Base-by-base conservation (phyloP, 1,140 invertebrate species). In the Lucilia sericata region DNA sequence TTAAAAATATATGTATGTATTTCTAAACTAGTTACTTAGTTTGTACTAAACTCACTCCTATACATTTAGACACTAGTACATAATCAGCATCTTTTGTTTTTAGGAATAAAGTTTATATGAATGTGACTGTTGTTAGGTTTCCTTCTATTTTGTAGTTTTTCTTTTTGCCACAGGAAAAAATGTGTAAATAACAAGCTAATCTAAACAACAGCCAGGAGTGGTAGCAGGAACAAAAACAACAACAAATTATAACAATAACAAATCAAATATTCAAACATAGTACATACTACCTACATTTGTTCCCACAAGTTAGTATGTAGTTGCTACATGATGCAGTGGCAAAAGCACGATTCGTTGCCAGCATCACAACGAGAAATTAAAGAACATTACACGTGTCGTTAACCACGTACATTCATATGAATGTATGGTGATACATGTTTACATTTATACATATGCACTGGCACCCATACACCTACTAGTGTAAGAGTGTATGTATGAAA, bases 351-450 rank as follows among this genome's bases (percentile, higher is more conserved):
- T 10, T 21, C 5, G 65, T 21, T 70, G n/a, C 55, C 55, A 60
- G 55, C 17, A 42, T 42, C 42, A 60, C 55, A 60, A 60, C 55
- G 14, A 21, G 65, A 19, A 21, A 70, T 70, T 70, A 70, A 21
- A 12, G 65, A 70, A 70, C 65, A 70, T 70, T 70, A 70, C 65
- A 70, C 65, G 65, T 70, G 65, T 70, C 19, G 65, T 70, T 70
- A 70, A 70, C 65, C 65, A 70, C 21, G 12, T 25, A 70, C 2
- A 42, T 30, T 30, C 3, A 30, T 30, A 30, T 30, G 25, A 3
- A 42, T 8, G 42, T 30, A 30, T 30, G 25, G 3, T 30, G 3
- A 42, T 42, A 42, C 5, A 42, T 42, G 42, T 10, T 42, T 42
- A 42, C 42, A 42, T 5, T 8, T 42, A 42, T 42, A 30, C 5